Conservation (phyloP, 2,113 vertebrate genomes). For the Saimiri boliviensis region DNA sequence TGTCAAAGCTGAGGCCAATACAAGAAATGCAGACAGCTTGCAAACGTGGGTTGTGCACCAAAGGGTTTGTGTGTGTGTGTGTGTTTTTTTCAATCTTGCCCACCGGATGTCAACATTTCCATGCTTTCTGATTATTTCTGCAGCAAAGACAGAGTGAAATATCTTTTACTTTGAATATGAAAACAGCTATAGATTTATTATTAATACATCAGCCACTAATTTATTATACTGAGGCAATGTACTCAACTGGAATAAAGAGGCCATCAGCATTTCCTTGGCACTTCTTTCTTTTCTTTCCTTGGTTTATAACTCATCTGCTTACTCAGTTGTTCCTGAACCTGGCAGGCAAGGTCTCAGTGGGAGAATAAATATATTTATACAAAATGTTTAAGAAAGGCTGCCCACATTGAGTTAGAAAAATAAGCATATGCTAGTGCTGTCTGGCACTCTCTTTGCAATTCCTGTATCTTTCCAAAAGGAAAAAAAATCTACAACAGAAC, state of each 20-base stretch:
- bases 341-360: constrained; percentile 65
- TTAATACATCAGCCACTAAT: constrained; percentile 80
- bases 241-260: constrained; percentile 81
- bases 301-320: constrained; percentile 77
- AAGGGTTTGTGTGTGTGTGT: constrained; percentile 35
- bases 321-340: constrained; percentile 77
- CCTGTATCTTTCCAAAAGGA: constrained; percentile 78
- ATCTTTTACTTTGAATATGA: constrained; percentile 84
- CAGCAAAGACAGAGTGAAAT: constrained; percentile 78
- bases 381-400: constrained; percentile 80
- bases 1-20: constrained; percentile 90
- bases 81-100: constrained; percentile 79
- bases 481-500: constrained; percentile 70
- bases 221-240: constrained; percentile 78
- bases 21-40: constrained; percentile 88
- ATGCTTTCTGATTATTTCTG: constrained; percentile 68
- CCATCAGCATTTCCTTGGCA: constrained; percentile 68
- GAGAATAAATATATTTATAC: constrained; percentile 82
- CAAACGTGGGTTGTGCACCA: constrained; percentile 85
- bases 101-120: constrained; percentile 80
- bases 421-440: constrained; percentile 87
- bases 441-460: constrained; percentile 86
- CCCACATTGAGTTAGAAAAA: constrained; percentile 85
- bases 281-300: constrained; percentile 69
- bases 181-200: constrained; percentile 84